Conservation (phyloP, 2,113 vertebrate genomes). For the Cyanoderma ruficeps region DNA sequence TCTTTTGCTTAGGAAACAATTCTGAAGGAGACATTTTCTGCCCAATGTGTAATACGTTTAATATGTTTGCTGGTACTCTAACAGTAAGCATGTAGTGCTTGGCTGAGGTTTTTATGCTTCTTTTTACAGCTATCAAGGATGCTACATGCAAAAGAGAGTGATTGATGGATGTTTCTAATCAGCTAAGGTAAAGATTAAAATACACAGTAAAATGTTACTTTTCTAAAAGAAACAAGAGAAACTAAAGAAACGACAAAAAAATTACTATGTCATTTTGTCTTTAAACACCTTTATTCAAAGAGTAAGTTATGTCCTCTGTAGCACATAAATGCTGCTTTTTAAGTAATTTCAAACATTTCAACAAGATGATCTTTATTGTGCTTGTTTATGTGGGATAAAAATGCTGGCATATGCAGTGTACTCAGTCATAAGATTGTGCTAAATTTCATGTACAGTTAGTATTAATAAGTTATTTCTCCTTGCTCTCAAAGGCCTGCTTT, state of each 20-base stretch:
- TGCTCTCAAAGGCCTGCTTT: neutral
- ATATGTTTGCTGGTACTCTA: neutral
- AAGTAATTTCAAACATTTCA: neutral
- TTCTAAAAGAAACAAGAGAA: neutral
- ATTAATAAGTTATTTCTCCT: neutral
- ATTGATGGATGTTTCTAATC: neutral
- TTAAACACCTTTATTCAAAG: neutral
- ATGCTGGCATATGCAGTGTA: neutral
- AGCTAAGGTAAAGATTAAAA: neutral
- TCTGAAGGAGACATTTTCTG: neutral
- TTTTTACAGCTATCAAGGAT: neutral
- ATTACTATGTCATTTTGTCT: neutral
- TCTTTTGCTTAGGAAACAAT: neutral
- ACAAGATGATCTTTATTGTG: neutral
- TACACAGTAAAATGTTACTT: neutral
- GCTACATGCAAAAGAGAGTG: neutral
- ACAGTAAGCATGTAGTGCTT: neutral
- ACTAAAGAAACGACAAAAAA: neutral
- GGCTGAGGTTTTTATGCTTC: neutral
- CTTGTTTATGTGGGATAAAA: neutral
- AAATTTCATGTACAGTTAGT: neutral
- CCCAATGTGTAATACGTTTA: neutral
- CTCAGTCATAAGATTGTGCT: neutral
- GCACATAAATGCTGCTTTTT: neutral
- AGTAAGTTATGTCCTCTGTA: neutral